Conservation (phyloP, 2,888 invertebrate species). For the Trichopoda pennipes region DNA sequence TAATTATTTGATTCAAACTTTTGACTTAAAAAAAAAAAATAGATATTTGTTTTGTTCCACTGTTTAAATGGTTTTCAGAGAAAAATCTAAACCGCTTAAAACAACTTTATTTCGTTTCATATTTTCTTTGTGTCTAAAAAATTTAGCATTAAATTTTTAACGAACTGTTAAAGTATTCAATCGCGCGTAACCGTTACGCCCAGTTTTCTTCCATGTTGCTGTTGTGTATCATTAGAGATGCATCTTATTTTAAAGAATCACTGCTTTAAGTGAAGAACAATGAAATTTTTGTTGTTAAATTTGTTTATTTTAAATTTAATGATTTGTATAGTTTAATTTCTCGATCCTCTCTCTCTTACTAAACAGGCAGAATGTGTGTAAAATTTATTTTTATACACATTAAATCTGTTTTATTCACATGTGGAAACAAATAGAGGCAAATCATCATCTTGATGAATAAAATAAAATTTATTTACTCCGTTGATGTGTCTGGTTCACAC, state of each 20-base stretch:
- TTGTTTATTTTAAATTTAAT: constrained; percentile 59
- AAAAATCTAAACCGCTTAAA: neutral
- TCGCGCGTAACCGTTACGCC: constrained; percentile 69
- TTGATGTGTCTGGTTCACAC: neutral
- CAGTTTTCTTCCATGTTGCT: constrained; percentile 32
- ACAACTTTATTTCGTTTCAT: neutral
- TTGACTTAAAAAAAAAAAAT: no score
- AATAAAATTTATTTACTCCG: neutral
- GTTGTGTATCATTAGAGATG: neutral
- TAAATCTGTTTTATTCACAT: neutral
- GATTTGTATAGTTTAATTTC: constrained; percentile 50
- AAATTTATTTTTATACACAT: constrained; percentile 33
- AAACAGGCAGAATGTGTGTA: constrained; percentile 20
- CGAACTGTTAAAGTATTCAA: constrained; percentile 70
- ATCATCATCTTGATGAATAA: no score
- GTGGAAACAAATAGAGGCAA: no score
- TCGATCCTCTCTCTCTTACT: no score
- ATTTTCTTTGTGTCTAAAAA: constrained; percentile 19
- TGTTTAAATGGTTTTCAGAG: neutral
- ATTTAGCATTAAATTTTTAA: constrained; percentile 70
- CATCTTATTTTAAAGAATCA: constrained; percentile 8
- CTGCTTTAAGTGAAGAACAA: neutral
- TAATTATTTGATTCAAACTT: no score
- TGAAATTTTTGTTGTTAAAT: constrained; percentile 15
- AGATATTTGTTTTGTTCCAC: no score